Percentiles rank a stretch among this genome's conserved stretches.
phyloP scores from a whole-genome alignment of 2,113 vertebrate genomes.

The Pedetes capensis region DNA sequence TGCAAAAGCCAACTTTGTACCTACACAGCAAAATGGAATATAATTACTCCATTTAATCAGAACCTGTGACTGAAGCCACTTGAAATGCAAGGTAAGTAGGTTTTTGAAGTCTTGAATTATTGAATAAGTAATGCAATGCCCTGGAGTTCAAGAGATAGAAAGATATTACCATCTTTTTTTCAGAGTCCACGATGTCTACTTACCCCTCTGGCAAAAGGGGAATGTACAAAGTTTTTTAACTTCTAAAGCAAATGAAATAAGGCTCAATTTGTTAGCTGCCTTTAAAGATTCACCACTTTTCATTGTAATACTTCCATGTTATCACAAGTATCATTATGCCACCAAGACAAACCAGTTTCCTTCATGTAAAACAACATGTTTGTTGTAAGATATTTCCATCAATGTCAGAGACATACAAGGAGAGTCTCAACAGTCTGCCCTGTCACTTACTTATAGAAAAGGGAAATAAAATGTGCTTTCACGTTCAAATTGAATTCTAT shows the following conservation, averaged over 20 bases:
- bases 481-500: conserved; percentile 29
- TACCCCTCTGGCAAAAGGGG: conserved; percentile 39
- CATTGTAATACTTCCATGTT: conserved; percentile 36
- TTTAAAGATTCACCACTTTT: conserved; percentile 2
- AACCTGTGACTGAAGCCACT: conserved; percentile 28
- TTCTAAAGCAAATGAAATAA: conserved; percentile 39
- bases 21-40: conserved; percentile 39
- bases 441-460: conserved; percentile 41
- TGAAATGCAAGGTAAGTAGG: conserved; percentile 39
- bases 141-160: not conserved
- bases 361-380: conserved; percentile 57
- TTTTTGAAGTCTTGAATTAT: conserved; percentile 59
- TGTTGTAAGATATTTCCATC: conserved; percentile 63
- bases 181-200: not conserved
- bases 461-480: conserved; percentile 30
- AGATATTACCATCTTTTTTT: not conserved
- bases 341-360: conserved; percentile 57
- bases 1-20: conserved; percentile 37
- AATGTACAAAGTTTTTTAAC: conserved; percentile 36
- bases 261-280: not conserved
- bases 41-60: conserved; percentile 46
- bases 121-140: conserved; percentile 40
- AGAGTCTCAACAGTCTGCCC: conserved; percentile 25
- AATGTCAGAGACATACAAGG: conserved; percentile 55
- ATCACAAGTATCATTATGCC: conserved; percentile 58